Conservation (phyloP, 2,888 invertebrate genomes). For the Drosophila ustulata region DNA sequence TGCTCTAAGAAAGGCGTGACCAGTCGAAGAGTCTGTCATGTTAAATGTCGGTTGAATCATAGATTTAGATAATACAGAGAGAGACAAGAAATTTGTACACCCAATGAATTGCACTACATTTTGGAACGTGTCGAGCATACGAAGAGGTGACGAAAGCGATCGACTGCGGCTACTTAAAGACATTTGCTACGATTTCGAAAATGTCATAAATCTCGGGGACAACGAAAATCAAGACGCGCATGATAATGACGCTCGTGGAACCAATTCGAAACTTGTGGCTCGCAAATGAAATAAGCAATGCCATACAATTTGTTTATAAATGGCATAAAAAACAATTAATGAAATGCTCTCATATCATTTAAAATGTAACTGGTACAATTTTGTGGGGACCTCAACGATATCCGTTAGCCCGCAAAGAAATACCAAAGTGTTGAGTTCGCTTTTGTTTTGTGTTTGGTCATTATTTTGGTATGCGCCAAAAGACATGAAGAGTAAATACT, state of each 20-base stretch:
- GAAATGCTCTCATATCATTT: slow-evolving; percentile 34
- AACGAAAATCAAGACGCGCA: slow-evolving; percentile 56
- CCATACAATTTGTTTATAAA: slow-evolving; percentile 55
- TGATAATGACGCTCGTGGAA: slow-evolving; percentile 52
- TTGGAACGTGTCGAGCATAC: slow-evolving; percentile 58
- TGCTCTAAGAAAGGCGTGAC: slow-evolving; percentile 46
- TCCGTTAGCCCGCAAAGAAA: slow-evolving; percentile 42
- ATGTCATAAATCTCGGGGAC: slow-evolving; percentile 65
- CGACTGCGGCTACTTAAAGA: slow-evolving; percentile 41
- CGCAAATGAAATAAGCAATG: slow-evolving; percentile 5
- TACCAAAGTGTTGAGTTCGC: slow-evolving; percentile 54
- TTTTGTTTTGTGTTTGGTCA: slow-evolving; percentile 26
- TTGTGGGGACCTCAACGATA: slow-evolving; percentile 24
- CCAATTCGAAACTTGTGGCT: slow-evolving; percentile 7
- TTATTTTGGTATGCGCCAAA: slow-evolving; percentile 54
- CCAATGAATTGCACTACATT: slow-evolving; percentile 73
- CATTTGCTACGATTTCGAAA: slow-evolving; percentile 53
- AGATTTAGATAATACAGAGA: slow-evolving; percentile 9
- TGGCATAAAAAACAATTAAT: slow-evolving; percentile 47
- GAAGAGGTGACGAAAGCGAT: slow-evolving; percentile 25
- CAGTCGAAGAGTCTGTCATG: slow-evolving; percentile 34
- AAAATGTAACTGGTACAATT: slow-evolving; percentile 65
- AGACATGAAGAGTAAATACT: slow-evolving; percentile 53
- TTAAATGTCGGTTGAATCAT: slow-evolving; percentile 9
- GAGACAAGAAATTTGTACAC: slow-evolving; percentile 41